A percentile compares a stretch with the other conserved stretches of the same genome.
These are phyloP conservation scores for Pristiophorus japonicus DNA, from an alignment of 2,113 vertebrate species.

Conservation along the genomic window DNA sequence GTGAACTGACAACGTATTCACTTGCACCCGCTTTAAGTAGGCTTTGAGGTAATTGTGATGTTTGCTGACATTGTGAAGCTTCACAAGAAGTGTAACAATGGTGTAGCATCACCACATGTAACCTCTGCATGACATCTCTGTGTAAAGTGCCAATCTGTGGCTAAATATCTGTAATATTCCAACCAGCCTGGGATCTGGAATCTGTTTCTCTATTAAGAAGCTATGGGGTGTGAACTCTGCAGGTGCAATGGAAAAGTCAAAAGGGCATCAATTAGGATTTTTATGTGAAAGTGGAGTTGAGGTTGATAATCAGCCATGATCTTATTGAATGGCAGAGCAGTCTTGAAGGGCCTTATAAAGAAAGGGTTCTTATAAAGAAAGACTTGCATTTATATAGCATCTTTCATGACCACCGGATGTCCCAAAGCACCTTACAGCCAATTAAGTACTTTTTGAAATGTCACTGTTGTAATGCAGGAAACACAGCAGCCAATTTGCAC, in stretches of 20 bases:
- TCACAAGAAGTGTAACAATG: conserved; percentile 1
- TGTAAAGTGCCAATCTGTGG: neutral
- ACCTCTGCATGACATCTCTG: neutral
- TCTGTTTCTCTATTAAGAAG: neutral
- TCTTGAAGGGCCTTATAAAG: too few species aligned
- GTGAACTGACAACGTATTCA: neutral
- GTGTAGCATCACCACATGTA: neutral
- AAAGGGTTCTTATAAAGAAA: too few species aligned
- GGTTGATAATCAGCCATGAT: too few species aligned
- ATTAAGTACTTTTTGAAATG: too few species aligned
- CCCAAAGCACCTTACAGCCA: too few species aligned
- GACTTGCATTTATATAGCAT: too few species aligned
- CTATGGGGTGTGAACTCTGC: neutral
- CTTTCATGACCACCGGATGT: too few species aligned
- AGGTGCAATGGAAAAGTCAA: neutral
- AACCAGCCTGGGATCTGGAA: neutral
- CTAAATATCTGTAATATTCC: neutral
- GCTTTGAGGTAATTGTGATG: conserved; percentile 11
- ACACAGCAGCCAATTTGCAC: too few species aligned
- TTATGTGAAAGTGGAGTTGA: too few species aligned
- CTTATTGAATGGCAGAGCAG: too few species aligned
- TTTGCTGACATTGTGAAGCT: neutral
- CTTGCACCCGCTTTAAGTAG: neutral
- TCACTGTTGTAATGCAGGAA: too few species aligned
- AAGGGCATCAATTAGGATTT: neutral